Conservation (phyloP, 2,797 vertebrate genomes). For the Leuciscus waleckii region DNA sequence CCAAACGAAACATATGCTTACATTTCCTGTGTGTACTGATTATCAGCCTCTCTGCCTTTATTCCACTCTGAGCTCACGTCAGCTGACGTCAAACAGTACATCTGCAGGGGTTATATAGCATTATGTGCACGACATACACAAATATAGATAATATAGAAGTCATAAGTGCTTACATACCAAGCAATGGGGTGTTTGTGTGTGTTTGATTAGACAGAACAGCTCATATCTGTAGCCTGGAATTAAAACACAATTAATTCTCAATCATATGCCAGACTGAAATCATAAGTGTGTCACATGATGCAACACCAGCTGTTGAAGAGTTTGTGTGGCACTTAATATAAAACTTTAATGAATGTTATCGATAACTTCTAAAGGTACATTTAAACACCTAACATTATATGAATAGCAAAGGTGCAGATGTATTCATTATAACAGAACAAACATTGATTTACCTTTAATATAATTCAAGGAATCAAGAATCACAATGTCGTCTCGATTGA, state of each 20-base stretch:
- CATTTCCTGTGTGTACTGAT: constrained; percentile 81
- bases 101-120: constrained; percentile 65
- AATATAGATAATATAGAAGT: background rate
- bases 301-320: background rate
- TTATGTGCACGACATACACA: background rate
- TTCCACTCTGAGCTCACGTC: constrained; percentile 82
- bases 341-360: background rate
- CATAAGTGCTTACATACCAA: constrained; percentile 72
- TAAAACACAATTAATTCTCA: background rate
- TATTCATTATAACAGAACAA: background rate
- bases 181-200: constrained; percentile 84
- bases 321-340: background rate
- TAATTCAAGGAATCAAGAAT: constrained; percentile 88
- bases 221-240: constrained; percentile 85
- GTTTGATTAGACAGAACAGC: constrained; percentile 85
- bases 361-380: background rate
- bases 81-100: constrained; percentile 82
- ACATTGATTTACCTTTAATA: constrained; percentile 81
- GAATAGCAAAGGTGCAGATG: background rate
- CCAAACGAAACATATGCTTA: constrained; percentile 65
- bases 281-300: background rate
- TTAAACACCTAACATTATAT: background rate
- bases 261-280: background rate
- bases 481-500: constrained; percentile 83
- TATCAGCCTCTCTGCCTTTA: constrained; percentile 68